Percentiles rank a stretch among this genome's conserved stretches.
These are phyloP conservation scores for Polyploca ridens DNA, from an alignment of 2,888 invertebrate genomes.

Conservation along the genomic window DNA sequence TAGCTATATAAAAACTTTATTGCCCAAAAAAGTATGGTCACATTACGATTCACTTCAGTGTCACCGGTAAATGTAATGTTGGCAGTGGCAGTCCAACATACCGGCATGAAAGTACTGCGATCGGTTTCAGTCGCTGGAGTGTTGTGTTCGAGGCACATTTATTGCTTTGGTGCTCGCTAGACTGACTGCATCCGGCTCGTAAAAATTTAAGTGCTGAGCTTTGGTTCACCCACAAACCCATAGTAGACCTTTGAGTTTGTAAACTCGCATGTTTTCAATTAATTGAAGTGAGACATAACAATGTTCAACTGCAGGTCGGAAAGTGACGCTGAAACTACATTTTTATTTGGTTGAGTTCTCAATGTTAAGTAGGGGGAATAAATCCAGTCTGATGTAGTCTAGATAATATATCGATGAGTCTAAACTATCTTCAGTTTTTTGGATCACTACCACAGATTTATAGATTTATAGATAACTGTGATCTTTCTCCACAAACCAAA, in stretches of 20 bases:
- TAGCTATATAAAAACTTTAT: too few species aligned
- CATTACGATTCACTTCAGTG: not conserved
- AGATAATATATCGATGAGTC: too few species aligned
- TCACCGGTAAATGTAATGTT: not conserved
- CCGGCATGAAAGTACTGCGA: not conserved
- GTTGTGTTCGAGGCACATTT: conserved; percentile 22
- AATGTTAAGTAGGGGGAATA: too few species aligned
- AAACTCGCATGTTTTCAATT: conserved; percentile 8
- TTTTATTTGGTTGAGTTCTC: too few species aligned
- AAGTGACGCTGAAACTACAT: too few species aligned
- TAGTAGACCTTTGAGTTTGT: conserved; percentile 23
- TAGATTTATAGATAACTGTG: too few species aligned
- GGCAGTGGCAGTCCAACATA: not conserved
- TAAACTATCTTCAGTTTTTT: too few species aligned
- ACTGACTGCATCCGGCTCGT: conserved; percentile 48
- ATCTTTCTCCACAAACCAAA: too few species aligned
- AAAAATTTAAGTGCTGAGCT: conserved; percentile 50
- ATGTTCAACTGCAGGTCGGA: not conserved
- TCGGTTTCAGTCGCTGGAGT: not conserved
- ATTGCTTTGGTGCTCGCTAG: conserved; percentile 23
- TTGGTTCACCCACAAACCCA: conserved; percentile 39
- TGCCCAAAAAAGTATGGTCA: too few species aligned
- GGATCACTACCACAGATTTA: too few species aligned
- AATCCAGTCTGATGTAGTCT: too few species aligned
- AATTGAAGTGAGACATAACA: not conserved